These are phyloP conservation scores for Drosophila kuntzei DNA, from an alignment of 2,888 invertebrate genomes.

Conservation along the genomic window DNA sequence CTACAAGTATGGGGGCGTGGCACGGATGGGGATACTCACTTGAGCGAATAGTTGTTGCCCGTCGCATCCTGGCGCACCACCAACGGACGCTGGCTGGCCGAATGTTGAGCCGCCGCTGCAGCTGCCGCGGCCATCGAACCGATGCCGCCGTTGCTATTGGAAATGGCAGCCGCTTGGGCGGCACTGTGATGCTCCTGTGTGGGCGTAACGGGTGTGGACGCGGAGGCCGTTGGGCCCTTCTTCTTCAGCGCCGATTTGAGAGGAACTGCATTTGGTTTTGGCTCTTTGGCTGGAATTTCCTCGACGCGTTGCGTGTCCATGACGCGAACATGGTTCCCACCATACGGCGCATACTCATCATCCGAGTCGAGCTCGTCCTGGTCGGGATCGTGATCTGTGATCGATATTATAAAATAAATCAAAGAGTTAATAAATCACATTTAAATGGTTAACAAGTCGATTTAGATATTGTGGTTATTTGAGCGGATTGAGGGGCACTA, in stretches of 20 bases:
- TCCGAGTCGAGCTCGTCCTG: constrained; percentile 89
- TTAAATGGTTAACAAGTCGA: neutral
- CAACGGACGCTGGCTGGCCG: constrained; percentile 87
- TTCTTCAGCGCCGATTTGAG: constrained; percentile 97
- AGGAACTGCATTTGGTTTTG: constrained; percentile 95
- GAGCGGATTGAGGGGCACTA: constrained; percentile 49
- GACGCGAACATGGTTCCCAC: constrained; percentile 87
- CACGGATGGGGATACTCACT: constrained; percentile 87
- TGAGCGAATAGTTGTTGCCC: constrained; percentile 91
- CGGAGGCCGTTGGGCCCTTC: constrained; percentile 86
- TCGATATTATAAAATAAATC: neutral
- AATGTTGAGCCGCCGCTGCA: constrained; percentile 73
- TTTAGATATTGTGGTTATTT: neutral
- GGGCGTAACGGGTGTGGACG: constrained; percentile 89
- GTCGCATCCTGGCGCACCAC: constrained; percentile 91
- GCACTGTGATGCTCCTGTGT: constrained; percentile 87
- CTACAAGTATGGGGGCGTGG: constrained; percentile 11
- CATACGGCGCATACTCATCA: constrained; percentile 87
- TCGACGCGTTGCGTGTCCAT: constrained; percentile 93
- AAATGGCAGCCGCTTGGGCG: constrained; percentile 66
- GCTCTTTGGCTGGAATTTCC: constrained; percentile 97
- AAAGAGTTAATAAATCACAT: neutral
- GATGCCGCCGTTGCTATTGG: constrained; percentile 72
- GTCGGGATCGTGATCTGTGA: constrained; percentile 86
- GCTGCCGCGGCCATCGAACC: constrained; percentile 76